Base-by-base conservation (phyloP, 2,888 invertebrate species). In the Malachius bipustulatus region DNA sequence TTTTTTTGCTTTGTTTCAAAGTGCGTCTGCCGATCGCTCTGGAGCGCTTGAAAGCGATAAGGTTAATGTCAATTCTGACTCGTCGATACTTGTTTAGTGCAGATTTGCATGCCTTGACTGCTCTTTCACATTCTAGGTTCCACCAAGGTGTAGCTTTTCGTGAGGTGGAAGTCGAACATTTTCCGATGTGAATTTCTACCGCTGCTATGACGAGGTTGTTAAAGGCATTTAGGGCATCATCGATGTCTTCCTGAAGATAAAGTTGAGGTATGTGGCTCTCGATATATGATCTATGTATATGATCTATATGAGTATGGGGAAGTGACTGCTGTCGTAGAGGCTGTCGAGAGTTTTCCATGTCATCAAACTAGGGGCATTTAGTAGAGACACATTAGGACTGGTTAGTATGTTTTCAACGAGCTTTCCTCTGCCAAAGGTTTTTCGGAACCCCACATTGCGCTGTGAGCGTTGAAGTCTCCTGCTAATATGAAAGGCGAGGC, bases 61-160 rank as follows among this genome's bases (percentile, higher is more conserved):
- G 33, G 32, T 44, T 41, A 34, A 37, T 37, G 10, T 16, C 6
- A 9, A 28, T 36, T 16, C 26, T 24, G 15, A 15, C 12, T 30
- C 19, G 36, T n/a, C 35, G 40, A 12, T 39, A 38, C 33, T 28
- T 31, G 19, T 42, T 40, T 14, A 42, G 33, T 15, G 42, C 40
- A 14, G 4, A 33, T 38, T 44, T 42, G 16, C 34, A 31, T 6
- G 34, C 30, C 26, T 33, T 32, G 9, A 34, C 27, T 26, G 38
- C 32, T 15, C 19, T 34, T 15, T 37, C 9, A 31, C 41, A 40
- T 19, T 35, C 36, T 3, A 35, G 26, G 29, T 44, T 42, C 40
- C 42, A 44, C 44, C 44, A 42, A 10, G 44, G 40, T 2, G 38
- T 34, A 26, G 12, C 14, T 27, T n/a, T 26, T 8, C 12, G 38